phyloP scores from a whole-genome alignment of 2,797 vertebrate genomes.

The Oreortyx pictus region DNA sequence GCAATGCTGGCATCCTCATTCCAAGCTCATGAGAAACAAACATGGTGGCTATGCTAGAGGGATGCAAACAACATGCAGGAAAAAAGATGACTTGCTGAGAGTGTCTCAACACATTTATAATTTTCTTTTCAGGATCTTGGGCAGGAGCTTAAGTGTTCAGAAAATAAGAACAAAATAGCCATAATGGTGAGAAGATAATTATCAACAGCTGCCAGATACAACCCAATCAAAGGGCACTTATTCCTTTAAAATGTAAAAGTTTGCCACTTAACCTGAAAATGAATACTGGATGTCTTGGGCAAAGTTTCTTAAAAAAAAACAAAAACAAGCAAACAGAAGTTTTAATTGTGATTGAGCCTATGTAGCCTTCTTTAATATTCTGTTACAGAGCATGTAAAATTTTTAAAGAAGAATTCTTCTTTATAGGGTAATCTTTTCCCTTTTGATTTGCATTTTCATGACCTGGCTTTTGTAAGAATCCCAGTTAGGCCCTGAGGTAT shows the following conservation, averaged over 20 bases:
- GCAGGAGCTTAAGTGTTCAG: not conserved
- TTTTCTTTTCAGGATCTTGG: not conserved
- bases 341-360: slow-evolving; percentile 57
- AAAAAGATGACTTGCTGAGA: not conserved
- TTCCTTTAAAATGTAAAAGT: slow-evolving; percentile 52
- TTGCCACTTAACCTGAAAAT: slow-evolving; percentile 60
- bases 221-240: slow-evolving; percentile 16
- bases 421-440: not conserved
- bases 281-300: slow-evolving; percentile 57
- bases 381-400: slow-evolving; percentile 39
- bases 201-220: slow-evolving; percentile 43
- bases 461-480: not conserved
- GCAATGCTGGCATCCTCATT: not conserved
- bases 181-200: slow-evolving; percentile 1
- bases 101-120: not conserved
- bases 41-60: not conserved
- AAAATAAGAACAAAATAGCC: not conserved
- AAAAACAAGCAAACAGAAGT: not conserved
- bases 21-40: not conserved
- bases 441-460: not conserved
- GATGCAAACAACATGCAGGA: not conserved
- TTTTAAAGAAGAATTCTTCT: not conserved
- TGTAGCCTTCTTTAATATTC: slow-evolving; percentile 37
- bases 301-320: slow-evolving; percentile 63
- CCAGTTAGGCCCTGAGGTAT: not conserved